Conservation (phyloP, 2,113 vertebrate genomes). For the Phoxinus phoxinus region DNA sequence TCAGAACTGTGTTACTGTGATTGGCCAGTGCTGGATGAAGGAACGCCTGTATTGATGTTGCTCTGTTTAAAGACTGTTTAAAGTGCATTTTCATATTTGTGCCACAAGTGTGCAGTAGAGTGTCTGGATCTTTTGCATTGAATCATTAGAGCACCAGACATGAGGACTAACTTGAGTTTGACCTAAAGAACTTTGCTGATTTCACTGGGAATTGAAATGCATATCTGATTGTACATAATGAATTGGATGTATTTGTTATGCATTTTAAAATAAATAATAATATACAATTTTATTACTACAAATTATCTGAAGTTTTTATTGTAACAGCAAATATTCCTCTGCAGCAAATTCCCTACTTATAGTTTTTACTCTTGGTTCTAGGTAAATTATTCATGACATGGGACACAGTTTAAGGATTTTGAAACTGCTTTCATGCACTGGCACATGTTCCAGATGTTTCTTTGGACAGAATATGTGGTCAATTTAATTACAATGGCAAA, state of each 20-base stretch:
- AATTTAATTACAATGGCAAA: background rate
- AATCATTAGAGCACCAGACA: too few relatives aligned
- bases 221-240: conserved; percentile 29
- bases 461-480: background rate
- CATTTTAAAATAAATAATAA: conserved; percentile 21
- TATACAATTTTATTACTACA: background rate
- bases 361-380: background rate
- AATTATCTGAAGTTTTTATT: background rate
- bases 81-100: conserved; percentile 8
- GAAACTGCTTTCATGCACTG: background rate
- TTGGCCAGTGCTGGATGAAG: background rate
- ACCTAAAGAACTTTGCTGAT: background rate
- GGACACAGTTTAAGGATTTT: background rate
- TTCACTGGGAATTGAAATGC: background rate
- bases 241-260: conserved; percentile 6
- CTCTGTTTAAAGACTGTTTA: background rate
- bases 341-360: background rate
- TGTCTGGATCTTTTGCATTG: conserved; percentile 5
- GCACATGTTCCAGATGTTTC: background rate
- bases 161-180: background rate
- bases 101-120: conserved; percentile 44
- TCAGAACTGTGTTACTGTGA: background rate
- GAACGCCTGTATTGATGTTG: background rate
- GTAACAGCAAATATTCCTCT: background rate
- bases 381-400: background rate